Percentiles rank a stretch among this genome's conserved stretches.
Conservation (phyloP, 2,888 invertebrate genomes). For the Drosophila subsilvestris region DNA sequence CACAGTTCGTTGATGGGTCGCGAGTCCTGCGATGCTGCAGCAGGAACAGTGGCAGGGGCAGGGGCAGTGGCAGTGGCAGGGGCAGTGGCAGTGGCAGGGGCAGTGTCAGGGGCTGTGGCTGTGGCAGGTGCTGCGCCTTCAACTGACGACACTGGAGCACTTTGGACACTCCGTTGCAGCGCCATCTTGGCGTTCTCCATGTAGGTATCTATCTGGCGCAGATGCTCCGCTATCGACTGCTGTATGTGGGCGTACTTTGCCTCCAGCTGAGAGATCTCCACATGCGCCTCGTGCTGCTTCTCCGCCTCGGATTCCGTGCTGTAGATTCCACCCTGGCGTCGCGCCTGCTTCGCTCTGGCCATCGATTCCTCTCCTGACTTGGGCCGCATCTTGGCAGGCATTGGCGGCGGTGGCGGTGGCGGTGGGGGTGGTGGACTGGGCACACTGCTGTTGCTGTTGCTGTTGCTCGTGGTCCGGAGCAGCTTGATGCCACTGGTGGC, state of each 20-base stretch:
- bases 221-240: slow-evolving; percentile 82
- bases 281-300: slow-evolving; percentile 63
- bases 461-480: slow-evolving; percentile 43
- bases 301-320: slow-evolving; percentile 28
- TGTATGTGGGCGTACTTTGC: slow-evolving; percentile 82
- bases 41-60: neutral
- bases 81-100: neutral
- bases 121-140: neutral
- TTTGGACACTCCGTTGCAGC: slow-evolving; percentile 70
- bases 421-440: slow-evolving; percentile 11
- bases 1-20: slow-evolving; percentile 44
- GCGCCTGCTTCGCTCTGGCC: slow-evolving; percentile 27
- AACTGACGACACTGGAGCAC: slow-evolving; percentile 24
- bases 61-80: neutral
- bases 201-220: slow-evolving; percentile 82
- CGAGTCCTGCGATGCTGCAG: slow-evolving; percentile 10
- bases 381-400: slow-evolving; percentile 39
- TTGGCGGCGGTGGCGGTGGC: slow-evolving; percentile 15
- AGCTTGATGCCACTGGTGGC: slow-evolving; percentile 67
- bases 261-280: slow-evolving; percentile 77
- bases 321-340: slow-evolving; percentile 60
- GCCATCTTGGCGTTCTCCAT: slow-evolving; percentile 83
- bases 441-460: too few relatives aligned
- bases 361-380: slow-evolving; percentile 42
- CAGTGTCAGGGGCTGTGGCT: neutral